Conservation (phyloP, 2,888 invertebrate genomes). For the Sminthurides aquaticus region DNA sequence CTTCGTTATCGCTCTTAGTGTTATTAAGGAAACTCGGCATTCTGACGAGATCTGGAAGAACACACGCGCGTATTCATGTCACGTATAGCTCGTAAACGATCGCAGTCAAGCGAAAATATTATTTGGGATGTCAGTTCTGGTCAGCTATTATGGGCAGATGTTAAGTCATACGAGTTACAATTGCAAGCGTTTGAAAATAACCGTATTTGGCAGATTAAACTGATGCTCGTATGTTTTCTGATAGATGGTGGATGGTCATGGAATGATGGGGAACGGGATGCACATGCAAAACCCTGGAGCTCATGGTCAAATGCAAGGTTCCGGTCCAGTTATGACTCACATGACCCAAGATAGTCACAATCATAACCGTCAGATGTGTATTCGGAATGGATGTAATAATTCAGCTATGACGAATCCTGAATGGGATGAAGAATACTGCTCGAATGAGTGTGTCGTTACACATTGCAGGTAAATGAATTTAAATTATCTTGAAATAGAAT, state of each 20-base stretch:
- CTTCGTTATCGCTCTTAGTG: too few relatives aligned
- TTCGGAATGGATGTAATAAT: conserved; percentile 49
- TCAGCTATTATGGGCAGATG: too few relatives aligned
- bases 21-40: too few relatives aligned
- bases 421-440: conserved; percentile 53
- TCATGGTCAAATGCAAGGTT: conserved; percentile 35
- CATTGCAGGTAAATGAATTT: conserved; percentile 48
- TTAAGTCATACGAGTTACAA: too few relatives aligned
- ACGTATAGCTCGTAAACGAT: too few relatives aligned
- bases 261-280: conserved; percentile 35
- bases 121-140: too few relatives aligned
- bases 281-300: conserved; percentile 30
- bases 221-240: conserved; percentile 7
- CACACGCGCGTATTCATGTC: too few relatives aligned
- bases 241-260: conserved; percentile 20
- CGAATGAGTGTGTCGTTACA: conserved; percentile 51
- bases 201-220: too few relatives aligned
- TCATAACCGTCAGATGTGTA: conserved; percentile 40
- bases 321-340: conserved; percentile 36
- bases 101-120: too few relatives aligned
- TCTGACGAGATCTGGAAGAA: too few relatives aligned
- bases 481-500: neutral
- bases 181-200: too few relatives aligned
- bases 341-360: conserved; percentile 39
- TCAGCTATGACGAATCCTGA: conserved; percentile 49